phyloP scores from a whole-genome alignment of 2,797 vertebrate genomes.

The Rhinoraja longicauda region DNA sequence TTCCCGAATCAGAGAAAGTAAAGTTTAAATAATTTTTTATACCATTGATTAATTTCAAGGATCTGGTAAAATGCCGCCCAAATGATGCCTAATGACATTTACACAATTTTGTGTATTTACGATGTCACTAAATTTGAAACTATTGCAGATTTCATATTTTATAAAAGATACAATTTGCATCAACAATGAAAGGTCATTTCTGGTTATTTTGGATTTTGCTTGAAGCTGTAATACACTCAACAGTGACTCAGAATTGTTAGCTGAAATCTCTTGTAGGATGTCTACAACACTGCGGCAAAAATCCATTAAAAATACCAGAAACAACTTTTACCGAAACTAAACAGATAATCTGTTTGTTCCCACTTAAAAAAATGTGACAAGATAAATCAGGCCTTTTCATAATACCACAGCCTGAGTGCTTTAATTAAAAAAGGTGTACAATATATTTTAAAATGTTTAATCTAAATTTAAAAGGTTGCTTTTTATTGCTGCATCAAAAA shows the following conservation, averaged over 20 bases:
- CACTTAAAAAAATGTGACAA: constrained; percentile 66
- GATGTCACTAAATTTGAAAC: constrained; percentile 58
- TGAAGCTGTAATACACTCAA: constrained; percentile 53
- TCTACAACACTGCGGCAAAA: constrained; percentile 49
- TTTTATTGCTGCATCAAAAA: constrained; percentile 41
- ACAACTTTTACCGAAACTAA: constrained; percentile 92
- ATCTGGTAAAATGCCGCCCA: constrained; percentile 72
- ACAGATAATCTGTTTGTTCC: constrained; percentile 68
- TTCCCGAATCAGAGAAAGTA: background rate
- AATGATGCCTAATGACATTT: constrained; percentile 65
- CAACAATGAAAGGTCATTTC: constrained; percentile 84
- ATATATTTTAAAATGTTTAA: constrained; percentile 52
- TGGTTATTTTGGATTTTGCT: constrained; percentile 71
- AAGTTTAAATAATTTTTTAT: constrained; percentile 16
- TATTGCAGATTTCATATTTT: constrained; percentile 59
- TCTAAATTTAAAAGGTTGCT: constrained; percentile 36
- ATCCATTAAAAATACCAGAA: constrained; percentile 69
- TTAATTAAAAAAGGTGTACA: constrained; percentile 55
- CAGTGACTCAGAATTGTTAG: constrained; percentile 9
- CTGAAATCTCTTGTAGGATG: constrained; percentile 41
- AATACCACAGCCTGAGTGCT: constrained; percentile 47
- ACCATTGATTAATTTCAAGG: constrained; percentile 26
- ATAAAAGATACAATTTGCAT: constrained; percentile 99
- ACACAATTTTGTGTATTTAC: constrained; percentile 67
- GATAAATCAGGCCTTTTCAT: constrained; percentile 52